Evolutionary conservation across 2,888 invertebrate species (phyloP), one percentile per base, ranked within the genome.

Genomic region (Sarcophaga variegata): DNA sequence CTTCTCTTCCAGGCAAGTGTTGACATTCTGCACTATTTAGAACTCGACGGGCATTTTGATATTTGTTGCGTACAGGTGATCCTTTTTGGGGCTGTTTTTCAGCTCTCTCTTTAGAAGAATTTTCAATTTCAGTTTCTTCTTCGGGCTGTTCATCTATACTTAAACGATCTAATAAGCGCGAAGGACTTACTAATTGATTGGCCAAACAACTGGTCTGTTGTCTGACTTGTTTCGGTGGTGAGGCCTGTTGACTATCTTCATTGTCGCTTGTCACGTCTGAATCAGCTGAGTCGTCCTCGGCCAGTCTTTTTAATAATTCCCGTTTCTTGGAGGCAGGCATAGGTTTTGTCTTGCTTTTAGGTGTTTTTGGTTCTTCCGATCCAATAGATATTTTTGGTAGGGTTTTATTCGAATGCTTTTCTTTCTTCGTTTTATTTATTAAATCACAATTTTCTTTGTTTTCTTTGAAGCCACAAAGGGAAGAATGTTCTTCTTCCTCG

Each of bases 1-100:
- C 94, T 90, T 98, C 97, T 83, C 99, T 95, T n/a, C 98, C 97
- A 8, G 96, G 96, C 79, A 96, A 90, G 84, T 92, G 90, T 20
- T 94, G 94, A 3, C 95, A 93, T 86, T 93, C 93, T 0, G 92
- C 92, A 77, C 93, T 93, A 76, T 92, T 93, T 0, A 93, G 89
- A 1, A 93, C 92, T 63, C 92, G 91, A 8, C 93, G 90, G 0
- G 93, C 93, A 88, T 91, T 93, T 88, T 93, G 93, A 81, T 93
- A 93, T 88, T 93, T 93, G 79, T 92, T 93, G 63, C 90, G 90
- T 17, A 89, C 88, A 3, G 90, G 89, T 4, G 88, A 79, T 17
- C 47, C 20, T 64, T 75, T 86, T 14, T 59, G 59, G 14, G 59
- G 0, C 5, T 59, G 59, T 22, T 71, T 47, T 4, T 49, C 27